Evolutionary conservation across 2,113 vertebrate genomes (phyloP), one percentile per base, ranked within the genome.

Genomic region (Stigmatopora argus): DNA sequence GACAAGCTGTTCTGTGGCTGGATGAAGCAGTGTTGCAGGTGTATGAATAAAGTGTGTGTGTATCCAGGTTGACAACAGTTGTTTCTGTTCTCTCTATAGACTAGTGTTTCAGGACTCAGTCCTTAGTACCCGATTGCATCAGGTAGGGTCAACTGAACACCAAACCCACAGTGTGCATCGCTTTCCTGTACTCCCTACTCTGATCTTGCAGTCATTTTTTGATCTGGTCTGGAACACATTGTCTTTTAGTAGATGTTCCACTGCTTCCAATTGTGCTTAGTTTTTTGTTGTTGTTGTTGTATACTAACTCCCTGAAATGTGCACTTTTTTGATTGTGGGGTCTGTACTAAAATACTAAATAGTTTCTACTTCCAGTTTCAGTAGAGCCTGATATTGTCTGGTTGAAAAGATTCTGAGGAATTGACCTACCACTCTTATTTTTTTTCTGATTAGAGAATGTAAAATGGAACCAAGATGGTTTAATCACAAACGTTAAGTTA

Each of bases 71-170:
- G 89, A 90, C 88, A 59, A 83, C 75, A 52, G 86, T 77, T 90
- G 89, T 90, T 85, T 90, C 82, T 90, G 89, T 90, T 90, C 74
- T 90, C 87, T 90, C 86, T 90, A 85, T 90, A 90, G 89, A 90
- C 82, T 90, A 90, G 87, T 90, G 87, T 90, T 90, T 90, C 89
- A 90, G 88, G 89, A 90, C 83, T 87, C 88, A 84, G 87, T 90
- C 86, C 76, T 89, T 90, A 90, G 87, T 86, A 74, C 85, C 87
- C 88, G 88, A 81, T 87, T 89, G 87, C 82, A 85, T 85, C 89
- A 90, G 89, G 89, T 90, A 90, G 88, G 89, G 86, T 83, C 83
- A 80, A 72, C 59, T 61, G 58, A 60, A 71, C 85, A 78, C 82
- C 83, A 74, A 86, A 83, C 62, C 80, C 79, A 78, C 84, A 73